These are phyloP conservation scores for Ictidomys tridecemlineatus DNA, from an alignment of 2,113 vertebrate genomes.

Conservation along the genomic window DNA sequence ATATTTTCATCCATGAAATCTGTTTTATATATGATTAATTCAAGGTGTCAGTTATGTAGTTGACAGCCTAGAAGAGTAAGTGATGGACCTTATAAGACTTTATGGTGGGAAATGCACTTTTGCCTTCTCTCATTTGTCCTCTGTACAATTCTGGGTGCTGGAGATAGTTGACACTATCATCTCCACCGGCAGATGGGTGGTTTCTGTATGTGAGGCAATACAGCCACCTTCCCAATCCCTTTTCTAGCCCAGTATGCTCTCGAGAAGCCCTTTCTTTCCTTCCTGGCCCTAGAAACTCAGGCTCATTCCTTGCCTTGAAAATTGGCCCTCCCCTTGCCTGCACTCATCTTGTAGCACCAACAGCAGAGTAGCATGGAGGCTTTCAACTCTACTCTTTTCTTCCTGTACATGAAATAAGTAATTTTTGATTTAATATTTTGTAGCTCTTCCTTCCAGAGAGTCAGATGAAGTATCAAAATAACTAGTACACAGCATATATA, in stretches of 20 bases:
- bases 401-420: not conserved
- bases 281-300: not conserved
- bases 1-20: not conserved
- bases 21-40: not conserved
- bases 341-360: not conserved
- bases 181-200: not conserved
- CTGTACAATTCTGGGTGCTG: not conserved
- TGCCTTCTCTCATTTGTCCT: not conserved
- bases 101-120: not conserved
- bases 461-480: slow-evolving; percentile 15
- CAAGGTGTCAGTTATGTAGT: not conserved
- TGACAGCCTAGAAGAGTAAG: not conserved
- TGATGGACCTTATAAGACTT: not conserved
- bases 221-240: not conserved
- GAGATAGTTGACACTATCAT: not conserved
- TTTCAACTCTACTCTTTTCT: not conserved
- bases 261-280: not conserved
- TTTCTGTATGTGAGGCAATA: not conserved
- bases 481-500: not conserved
- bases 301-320: not conserved
- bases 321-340: not conserved
- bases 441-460: slow-evolving; percentile 12
- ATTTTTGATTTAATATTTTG: not conserved
- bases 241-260: not conserved
- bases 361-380: not conserved